Base-by-base conservation (phyloP, 2,797 vertebrate species). In the Cossypha polioptera region DNA sequence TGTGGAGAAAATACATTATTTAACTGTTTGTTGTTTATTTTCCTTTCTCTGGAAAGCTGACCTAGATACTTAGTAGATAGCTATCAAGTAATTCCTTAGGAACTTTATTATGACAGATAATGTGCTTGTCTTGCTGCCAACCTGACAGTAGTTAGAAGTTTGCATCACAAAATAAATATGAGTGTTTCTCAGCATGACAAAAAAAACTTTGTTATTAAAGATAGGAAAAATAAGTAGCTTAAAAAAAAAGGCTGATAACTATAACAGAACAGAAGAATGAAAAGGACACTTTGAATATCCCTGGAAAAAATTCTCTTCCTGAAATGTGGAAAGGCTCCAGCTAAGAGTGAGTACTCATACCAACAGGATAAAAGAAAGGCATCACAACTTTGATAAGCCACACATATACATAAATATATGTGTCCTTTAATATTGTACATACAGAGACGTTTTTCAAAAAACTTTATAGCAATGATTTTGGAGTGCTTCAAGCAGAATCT, bases 1-100 rank as follows among this genome's bases (percentile, higher is more conserved):
- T 71, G 50, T 38, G 10, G 36, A 77, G 45, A 55, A 80, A 93
- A 88, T 77, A 26, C 29, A 77, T 94, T 93, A 86, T 91, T 96
- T 92, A 91, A 92, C 61, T 0, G 0, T 90, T 91, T 92, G 7
- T 53, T 66, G 28, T 59, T 95, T 94, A 35, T 82, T 93, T 94
- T 77, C 53, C 2, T 5, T 83, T 8, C 19, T 69, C 61, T 86
- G 54, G 24, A 66, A 88, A 77, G 28, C 31, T 90, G 82, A 61
- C 75, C 82, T 88, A 90, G 68, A 83, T 88, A 77, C 36, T 69
- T 45, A 91, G 28, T 79, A 85, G 47, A 82, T 16, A 76, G 7
- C 16, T 88, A 63, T 77, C 36, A 80, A 92, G 12, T 73, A 45
- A 45, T 88, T 87, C 24, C 19, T 63, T 80, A 50, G 68, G 36